Conservation (phyloP, 2,888 invertebrate genomes). For the Phaonia tiefii region DNA sequence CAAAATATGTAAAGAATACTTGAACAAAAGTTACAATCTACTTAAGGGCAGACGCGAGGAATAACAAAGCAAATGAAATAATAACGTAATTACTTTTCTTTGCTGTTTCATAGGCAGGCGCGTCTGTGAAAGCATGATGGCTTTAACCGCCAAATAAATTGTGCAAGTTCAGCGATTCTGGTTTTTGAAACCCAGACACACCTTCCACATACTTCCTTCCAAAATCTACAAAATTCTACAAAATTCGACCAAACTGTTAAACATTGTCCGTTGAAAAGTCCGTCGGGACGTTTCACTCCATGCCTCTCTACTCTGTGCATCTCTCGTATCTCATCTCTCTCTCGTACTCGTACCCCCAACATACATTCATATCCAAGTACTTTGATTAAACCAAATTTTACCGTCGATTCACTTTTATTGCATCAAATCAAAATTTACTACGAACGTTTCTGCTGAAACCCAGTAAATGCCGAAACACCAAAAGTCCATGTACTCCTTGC, state of each 20-base stretch:
- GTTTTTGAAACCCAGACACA: not conserved
- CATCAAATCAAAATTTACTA: conserved; percentile 38
- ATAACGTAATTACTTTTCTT: conserved; percentile 43
- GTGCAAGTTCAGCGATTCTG: conserved; percentile 6
- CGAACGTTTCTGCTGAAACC: not conserved
- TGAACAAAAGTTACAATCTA: conserved; percentile 29
- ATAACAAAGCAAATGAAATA: conserved; percentile 22
- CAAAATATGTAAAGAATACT: not conserved
- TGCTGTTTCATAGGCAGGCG: conserved; percentile 5
- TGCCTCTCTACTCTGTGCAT: no score
- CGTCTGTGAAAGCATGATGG: not conserved
- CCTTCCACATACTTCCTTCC: no score
- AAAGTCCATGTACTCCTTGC: not conserved
- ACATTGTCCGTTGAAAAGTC: not conserved
- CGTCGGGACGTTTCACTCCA: no score
- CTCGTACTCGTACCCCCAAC: no score
- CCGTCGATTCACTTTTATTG: conserved; percentile 45
- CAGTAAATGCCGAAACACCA: no score
- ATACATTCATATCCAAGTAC: not conserved
- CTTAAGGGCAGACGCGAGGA: conserved; percentile 7
- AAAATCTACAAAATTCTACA: no score
- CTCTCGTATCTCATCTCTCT: no score
- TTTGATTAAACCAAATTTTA: conserved; percentile 23
- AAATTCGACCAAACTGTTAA: not conserved
- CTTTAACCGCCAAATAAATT: conserved; percentile 33